Evolutionary conservation across 2,888 invertebrate species (phyloP).

Genomic region (Plagiodera versicolora): DNA sequence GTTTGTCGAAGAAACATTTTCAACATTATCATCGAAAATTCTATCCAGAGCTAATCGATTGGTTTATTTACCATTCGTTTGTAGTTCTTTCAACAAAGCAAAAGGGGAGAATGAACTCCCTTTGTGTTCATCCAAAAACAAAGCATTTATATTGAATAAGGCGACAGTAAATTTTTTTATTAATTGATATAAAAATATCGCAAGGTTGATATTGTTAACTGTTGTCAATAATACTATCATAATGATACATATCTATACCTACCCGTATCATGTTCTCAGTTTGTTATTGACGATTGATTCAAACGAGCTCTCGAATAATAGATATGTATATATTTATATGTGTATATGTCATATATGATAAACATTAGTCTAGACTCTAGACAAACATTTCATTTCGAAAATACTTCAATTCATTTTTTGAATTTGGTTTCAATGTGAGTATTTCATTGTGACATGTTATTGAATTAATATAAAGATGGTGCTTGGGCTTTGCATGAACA

Average conservation of each 20-base stretch:
- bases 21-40: too few species aligned
- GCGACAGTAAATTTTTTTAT: not conserved
- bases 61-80: constrained; percentile 30
- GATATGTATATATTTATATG: not conserved
- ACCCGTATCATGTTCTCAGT: not conserved
- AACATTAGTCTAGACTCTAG: too few species aligned
- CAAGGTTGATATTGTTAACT: not conserved
- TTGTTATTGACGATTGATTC: not conserved
- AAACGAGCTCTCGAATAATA: not conserved
- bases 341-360: not conserved
- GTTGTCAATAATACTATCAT: too few species aligned
- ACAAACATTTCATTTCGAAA: too few species aligned
- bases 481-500: too few species aligned
- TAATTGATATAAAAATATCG: too few species aligned
- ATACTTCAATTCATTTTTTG: too few species aligned
- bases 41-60: constrained; percentile 12
- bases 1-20: too few species aligned
- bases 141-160: not conserved
- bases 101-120: constrained; percentile 14
- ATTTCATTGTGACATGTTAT: too few species aligned
- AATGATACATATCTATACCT: too few species aligned
- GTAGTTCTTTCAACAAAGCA: constrained; percentile 16
- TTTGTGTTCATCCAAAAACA: constrained; percentile 4
- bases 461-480: too few species aligned
- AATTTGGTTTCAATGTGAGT: too few species aligned